phyloP scores from a whole-genome alignment of 2,888 invertebrate species.

The Pilophorus perplexus region DNA sequence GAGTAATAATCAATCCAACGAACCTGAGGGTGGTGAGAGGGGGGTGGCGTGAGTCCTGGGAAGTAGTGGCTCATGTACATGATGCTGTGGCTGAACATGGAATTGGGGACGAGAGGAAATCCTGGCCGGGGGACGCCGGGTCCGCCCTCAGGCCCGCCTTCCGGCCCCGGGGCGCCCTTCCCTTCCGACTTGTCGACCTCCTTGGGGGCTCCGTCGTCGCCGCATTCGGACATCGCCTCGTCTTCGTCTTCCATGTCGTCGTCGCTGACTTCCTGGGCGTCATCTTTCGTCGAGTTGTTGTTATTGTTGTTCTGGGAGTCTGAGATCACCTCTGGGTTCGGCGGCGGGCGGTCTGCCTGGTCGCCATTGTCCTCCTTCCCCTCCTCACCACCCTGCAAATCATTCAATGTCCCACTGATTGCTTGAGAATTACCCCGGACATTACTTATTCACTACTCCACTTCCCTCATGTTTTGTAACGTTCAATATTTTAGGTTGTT shows the following conservation, averaged over 20 bases:
- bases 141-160: constrained; percentile 48
- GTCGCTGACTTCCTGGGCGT: constrained; percentile 52
- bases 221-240: constrained; percentile 53
- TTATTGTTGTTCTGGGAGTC: constrained; percentile 39
- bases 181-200: constrained; percentile 1
- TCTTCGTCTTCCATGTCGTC: constrained; percentile 50
- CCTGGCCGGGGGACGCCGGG: constrained; percentile 44
- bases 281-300: constrained; percentile 50
- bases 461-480: too few species aligned
- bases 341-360: constrained; percentile 7
- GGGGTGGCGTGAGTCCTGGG: constrained; percentile 61
- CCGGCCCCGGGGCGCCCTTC: constrained; percentile 52
- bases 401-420: too few species aligned
- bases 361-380: constrained; percentile 33
- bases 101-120: constrained; percentile 80
- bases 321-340: constrained; percentile 14
- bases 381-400: constrained; percentile 35
- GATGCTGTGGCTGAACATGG: constrained; percentile 84
- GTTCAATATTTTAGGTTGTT: too few species aligned
- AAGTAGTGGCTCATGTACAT: constrained; percentile 92
- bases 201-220: constrained; percentile 52
- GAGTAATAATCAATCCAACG: too few species aligned
- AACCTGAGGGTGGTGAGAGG: constrained; percentile 52
- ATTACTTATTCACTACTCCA: too few species aligned
- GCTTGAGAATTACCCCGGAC: too few species aligned